Percentiles rank a stretch among this genome's conserved stretches.
Evolutionary conservation across 1,140 invertebrate species (phyloP).

Genomic region (Leptinotarsa texana): DNA sequence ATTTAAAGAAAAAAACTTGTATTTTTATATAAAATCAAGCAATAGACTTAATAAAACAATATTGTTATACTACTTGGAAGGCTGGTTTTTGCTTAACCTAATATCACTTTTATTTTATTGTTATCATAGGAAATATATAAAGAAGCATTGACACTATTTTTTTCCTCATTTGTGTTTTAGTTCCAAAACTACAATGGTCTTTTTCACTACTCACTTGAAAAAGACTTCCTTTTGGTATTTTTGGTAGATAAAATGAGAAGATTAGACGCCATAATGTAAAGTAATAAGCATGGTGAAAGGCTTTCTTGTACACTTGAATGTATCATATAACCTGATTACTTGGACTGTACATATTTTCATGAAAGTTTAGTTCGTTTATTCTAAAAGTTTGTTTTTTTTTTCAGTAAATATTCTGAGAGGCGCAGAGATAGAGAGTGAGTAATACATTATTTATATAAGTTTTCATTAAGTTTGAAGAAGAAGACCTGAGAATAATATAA

Average conservation of each 20-base stretch:
- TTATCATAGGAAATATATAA: no score
- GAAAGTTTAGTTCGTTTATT: neutral
- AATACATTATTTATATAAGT: neutral
- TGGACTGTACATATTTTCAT: no score
- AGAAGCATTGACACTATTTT: no score
- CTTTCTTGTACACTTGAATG: conserved; percentile 1
- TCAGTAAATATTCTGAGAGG: neutral
- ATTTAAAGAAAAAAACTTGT: no score
- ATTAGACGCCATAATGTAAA: neutral
- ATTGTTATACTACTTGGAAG: no score
- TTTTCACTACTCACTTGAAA: neutral
- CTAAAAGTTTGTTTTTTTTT: neutral
- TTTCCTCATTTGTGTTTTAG: neutral
- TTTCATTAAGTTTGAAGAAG: no score
- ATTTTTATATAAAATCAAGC: no score
- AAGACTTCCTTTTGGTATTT: conserved; percentile 3
- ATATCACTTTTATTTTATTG: no score
- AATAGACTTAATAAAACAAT: no score
- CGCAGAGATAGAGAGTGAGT: conserved; percentile 12
- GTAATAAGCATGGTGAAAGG: conserved; percentile 1
- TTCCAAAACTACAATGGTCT: neutral
- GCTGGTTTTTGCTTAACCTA: no score
- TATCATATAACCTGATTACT: neutral
- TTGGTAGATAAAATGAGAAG: neutral
- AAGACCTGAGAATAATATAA: no score